Evolutionary conservation across 92 coral and sea anemone genomes (phyloP).

Genomic region (Heliopora coerulea): DNA sequence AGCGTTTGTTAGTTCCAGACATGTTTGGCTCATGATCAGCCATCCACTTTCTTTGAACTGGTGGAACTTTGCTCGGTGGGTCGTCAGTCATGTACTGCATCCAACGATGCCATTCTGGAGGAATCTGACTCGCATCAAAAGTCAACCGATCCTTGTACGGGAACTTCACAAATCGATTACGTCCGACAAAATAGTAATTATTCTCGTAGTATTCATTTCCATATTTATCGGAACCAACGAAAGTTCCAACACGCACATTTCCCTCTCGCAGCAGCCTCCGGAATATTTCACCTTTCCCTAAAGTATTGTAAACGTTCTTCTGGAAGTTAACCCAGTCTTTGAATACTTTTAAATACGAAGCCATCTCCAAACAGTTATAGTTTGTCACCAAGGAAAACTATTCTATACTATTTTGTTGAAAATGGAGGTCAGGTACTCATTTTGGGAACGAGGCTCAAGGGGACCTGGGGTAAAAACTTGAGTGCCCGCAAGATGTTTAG

Average conservation of each 20-base stretch:
- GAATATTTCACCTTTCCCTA: constrained; percentile 45
- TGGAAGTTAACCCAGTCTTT: constrained; percentile 32
- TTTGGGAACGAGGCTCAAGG: too few species aligned
- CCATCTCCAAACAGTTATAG: neutral
- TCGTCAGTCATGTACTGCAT: constrained; percentile 92
- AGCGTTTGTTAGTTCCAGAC: constrained; percentile 79
- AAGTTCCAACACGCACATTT: constrained; percentile 72
- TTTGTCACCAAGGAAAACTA: neutral
- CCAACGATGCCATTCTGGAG: constrained; percentile 99
- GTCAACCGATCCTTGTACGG: constrained; percentile 77
- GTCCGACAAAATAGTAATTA: constrained; percentile 72
- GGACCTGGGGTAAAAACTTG: too few species aligned
- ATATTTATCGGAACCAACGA: constrained; percentile 84
- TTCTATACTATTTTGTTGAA: neutral
- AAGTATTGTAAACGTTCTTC: constrained; percentile 28
- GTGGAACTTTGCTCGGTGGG: constrained; percentile 81
- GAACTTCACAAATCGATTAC: constrained; percentile 87
- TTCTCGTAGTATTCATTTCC: constrained; percentile 94
- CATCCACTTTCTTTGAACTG: constrained; percentile 77
- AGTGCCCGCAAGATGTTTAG: too few species aligned
- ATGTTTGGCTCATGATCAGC: constrained; percentile 64
- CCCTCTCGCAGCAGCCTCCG: constrained; percentile 74
- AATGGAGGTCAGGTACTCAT: neutral
- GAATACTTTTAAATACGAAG: constrained; percentile 34
- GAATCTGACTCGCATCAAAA: constrained; percentile 84